Conservation (phyloP, 2,113 vertebrate genomes). For the Alethe diademata region DNA sequence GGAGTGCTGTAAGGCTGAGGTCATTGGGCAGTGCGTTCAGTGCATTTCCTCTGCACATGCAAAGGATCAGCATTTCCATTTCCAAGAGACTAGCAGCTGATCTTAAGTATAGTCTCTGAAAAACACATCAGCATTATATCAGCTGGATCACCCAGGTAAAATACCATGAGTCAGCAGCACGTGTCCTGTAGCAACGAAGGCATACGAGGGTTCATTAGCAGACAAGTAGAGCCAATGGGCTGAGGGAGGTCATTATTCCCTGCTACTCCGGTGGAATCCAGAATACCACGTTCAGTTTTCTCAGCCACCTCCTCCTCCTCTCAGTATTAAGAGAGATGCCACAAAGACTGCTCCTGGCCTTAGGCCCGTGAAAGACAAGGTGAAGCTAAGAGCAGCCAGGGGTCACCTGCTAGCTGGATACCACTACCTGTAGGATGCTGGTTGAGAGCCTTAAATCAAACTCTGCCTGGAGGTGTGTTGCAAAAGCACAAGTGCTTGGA, state of each 20-base stretch:
- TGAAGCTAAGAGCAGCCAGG: neutral
- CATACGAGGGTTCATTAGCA: neutral
- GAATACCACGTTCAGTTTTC: accelerated
- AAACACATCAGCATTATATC: conserved; percentile 18
- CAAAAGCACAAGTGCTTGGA: neutral
- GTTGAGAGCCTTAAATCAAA: neutral
- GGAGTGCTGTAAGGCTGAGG: neutral
- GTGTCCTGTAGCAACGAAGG: accelerated
- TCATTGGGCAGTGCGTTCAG: neutral
- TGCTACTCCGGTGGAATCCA: neutral
- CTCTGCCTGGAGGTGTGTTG: neutral
- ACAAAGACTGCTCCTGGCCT: neutral
- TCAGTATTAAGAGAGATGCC: neutral
- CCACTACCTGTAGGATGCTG: neutral
- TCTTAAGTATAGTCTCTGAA: neutral
- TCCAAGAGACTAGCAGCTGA: conserved; percentile 14
- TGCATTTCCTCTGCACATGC: neutral
- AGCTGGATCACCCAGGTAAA: conserved; percentile 39
- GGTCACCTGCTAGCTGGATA: neutral
- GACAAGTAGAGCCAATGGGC: neutral
- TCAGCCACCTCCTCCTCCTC: neutral
- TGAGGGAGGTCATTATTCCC: neutral
- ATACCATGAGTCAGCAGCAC: conserved; percentile 30
- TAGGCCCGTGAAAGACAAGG: neutral
- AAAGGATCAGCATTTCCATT: conserved; percentile 20